Conservation (phyloP, 2,113 vertebrate genomes). For the Leuciscus idus region DNA sequence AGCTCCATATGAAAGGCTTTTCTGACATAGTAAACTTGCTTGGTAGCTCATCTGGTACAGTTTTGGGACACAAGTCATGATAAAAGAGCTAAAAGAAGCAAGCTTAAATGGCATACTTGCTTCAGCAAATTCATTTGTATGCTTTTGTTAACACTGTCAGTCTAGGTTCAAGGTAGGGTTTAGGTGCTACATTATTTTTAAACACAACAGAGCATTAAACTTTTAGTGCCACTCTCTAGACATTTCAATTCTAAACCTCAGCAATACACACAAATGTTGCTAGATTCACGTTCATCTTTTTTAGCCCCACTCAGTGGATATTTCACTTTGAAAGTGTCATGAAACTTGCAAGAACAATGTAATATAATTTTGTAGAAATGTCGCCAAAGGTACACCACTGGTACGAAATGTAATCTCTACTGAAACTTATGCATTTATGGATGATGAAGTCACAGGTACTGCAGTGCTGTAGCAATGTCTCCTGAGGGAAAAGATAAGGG, state of each 20-base stretch:
- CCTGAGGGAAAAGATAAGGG: constrained; percentile 15
- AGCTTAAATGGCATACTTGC: not conserved
- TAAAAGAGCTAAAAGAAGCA: not conserved
- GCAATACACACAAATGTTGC: not conserved
- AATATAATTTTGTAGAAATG: not conserved
- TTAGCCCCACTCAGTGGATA: not conserved
- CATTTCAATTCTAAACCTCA: not conserved
- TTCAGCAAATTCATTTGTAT: not conserved
- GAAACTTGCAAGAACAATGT: not conserved
- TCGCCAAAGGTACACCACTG: not conserved
- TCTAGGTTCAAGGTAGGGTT: not conserved
- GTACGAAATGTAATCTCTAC: not conserved
- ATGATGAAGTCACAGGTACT: not conserved
- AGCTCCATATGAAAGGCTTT: not conserved
- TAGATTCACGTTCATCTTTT: not conserved
- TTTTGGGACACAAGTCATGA: not conserved
- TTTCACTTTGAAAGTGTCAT: not conserved
- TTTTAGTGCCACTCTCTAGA: not conserved
- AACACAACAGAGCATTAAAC: not conserved
- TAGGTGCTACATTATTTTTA: not conserved
- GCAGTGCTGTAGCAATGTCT: constrained; percentile 4
- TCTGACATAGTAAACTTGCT: not conserved
- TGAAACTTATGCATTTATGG: constrained; percentile 3
- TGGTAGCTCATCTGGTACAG: not conserved
- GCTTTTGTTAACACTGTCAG: not conserved